phyloP scores from a whole-genome alignment of 2,113 vertebrate species.

The Podocnemis expansa region DNA sequence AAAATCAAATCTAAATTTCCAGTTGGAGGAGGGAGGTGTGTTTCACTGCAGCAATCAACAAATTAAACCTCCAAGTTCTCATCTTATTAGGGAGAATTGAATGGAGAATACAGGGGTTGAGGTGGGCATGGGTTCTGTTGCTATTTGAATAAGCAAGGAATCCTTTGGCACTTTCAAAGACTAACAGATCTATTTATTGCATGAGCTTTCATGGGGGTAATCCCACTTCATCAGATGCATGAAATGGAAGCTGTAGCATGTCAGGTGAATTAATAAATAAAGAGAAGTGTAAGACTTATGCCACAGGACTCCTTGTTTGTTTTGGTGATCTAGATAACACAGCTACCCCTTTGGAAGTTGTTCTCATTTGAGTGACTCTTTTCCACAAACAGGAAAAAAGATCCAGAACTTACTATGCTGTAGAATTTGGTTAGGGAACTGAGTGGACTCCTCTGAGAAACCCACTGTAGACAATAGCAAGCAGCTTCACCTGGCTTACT shows the following conservation, averaged over 20 bases:
- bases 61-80: neutral
- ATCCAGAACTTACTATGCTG: neutral
- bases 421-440: neutral
- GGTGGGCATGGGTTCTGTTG: neutral
- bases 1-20: neutral
- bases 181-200: no score
- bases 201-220: no score
- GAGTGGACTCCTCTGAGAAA: neutral
- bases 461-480: neutral
- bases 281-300: no score
- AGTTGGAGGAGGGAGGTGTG: neutral
- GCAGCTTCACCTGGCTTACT: neutral
- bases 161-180: no score
- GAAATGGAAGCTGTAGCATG: no score
- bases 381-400: neutral
- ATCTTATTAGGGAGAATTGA: neutral
- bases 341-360: no score
- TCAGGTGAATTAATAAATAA: no score
- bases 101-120: neutral
- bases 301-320: no score
- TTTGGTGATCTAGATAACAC: no score
- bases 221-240: no score
- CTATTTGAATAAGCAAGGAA: no score
- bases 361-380: neutral
- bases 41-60: neutral